A percentile compares a stretch with the other conserved stretches of the same genome.
Evolutionary conservation across 2,797 vertebrate genomes (phyloP).

Genomic region (Borostomias antarcticus): DNA sequence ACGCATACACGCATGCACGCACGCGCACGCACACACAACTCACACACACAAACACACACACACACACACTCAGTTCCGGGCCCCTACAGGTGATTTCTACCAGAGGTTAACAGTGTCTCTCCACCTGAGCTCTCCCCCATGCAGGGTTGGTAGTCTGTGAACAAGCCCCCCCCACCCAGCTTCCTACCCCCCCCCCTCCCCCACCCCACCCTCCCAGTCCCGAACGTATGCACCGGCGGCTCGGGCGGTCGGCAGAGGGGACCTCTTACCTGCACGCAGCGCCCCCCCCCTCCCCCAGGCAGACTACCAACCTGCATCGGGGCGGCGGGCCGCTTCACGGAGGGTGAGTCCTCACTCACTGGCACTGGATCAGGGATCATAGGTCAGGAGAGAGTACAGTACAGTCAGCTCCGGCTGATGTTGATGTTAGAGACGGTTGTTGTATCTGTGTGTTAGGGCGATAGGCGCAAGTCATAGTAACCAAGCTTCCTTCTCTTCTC

Average conservation of each 20-base stretch:
- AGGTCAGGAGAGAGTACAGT: conserved; percentile 62
- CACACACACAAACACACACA: conserved; percentile 12
- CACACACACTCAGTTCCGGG: background rate
- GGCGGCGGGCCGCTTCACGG: conserved; percentile 69
- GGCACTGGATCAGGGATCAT: conserved; percentile 57
- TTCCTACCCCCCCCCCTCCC: conserved; percentile 9
- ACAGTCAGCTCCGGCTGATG: background rate
- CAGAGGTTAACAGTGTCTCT: conserved; percentile 76
- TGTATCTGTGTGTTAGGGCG: background rate
- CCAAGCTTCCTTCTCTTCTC: conserved; percentile 2
- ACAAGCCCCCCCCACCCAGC: conserved; percentile 55
- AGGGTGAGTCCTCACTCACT: conserved; percentile 80
- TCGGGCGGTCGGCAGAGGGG: conserved; percentile 61
- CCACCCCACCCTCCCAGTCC: conserved; percentile 51
- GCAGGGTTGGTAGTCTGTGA: conserved; percentile 85
- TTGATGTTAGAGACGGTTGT: background rate
- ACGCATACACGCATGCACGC: conserved; percentile 25
- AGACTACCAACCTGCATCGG: conserved; percentile 85
- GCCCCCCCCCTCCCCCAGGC: conserved; percentile 69
- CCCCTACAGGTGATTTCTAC: conserved; percentile 17
- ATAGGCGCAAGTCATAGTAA: background rate
- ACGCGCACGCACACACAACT: conserved; percentile 6
- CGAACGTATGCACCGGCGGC: conserved; percentile 75
- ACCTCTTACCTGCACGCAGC: conserved; percentile 80
- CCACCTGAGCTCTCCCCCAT: conserved; percentile 83